These are phyloP conservation scores for Tiphia femorata DNA, from an alignment of 2,888 invertebrate genomes.

Conservation along the genomic window DNA sequence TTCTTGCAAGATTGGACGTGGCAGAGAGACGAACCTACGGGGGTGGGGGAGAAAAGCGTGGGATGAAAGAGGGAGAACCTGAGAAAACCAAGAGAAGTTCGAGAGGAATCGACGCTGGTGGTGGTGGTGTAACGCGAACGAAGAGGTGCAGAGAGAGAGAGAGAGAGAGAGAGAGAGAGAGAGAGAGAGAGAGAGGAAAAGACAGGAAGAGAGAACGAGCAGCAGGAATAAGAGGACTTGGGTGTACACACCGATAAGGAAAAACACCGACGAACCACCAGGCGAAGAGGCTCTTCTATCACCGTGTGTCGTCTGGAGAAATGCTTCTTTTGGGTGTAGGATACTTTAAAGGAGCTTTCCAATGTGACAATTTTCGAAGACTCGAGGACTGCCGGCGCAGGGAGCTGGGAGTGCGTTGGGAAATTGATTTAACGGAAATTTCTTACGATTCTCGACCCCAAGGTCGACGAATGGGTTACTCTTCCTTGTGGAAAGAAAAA, in stretches of 20 bases:
- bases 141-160: background rate
- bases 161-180: slow-evolving; percentile 1
- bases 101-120: slow-evolving; percentile 5
- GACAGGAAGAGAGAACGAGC: too few species aligned
- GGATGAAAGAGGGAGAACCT: background rate
- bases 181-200: slow-evolving; percentile 3
- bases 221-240: too few species aligned
- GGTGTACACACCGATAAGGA: too few species aligned
- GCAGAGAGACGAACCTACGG: background rate
- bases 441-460: too few species aligned
- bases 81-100: slow-evolving; percentile 2
- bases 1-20: slow-evolving; percentile 22
- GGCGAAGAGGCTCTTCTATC: too few species aligned
- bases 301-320: background rate
- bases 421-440: too few species aligned
- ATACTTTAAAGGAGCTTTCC: background rate
- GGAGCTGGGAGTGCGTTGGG: too few species aligned
- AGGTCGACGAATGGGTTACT: too few species aligned
- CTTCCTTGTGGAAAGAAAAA: too few species aligned
- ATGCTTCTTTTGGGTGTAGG: background rate
- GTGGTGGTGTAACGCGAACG: background rate
- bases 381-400: too few species aligned
- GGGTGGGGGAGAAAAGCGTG: background rate
- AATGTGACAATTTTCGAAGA: too few species aligned
- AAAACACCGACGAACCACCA: background rate